A percentile compares a stretch with the other conserved stretches of the same genome.
Conservation (phyloP, 2,888 invertebrate species). For the Amphipyra berbera region DNA sequence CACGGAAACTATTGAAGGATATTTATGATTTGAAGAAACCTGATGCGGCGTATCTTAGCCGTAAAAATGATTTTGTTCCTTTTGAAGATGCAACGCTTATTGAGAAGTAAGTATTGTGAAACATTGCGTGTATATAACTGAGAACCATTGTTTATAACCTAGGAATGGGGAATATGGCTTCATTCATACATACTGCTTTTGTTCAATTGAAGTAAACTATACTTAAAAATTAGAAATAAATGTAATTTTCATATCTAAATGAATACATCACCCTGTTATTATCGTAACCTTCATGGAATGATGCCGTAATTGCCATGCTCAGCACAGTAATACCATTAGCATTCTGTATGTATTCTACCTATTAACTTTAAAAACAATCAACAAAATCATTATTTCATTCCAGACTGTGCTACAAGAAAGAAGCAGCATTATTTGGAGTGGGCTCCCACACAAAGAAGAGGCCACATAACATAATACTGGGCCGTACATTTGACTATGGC, state of each 20-base stretch:
- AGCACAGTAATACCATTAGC: no score
- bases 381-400: conserved; percentile 34
- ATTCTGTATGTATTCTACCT: no score
- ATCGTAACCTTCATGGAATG: no score
- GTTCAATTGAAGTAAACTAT: no score
- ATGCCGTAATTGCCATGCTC: no score
- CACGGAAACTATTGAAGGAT: conserved; percentile 94
- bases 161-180: no score
- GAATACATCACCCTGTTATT: no score
- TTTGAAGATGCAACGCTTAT: conserved; percentile 97
- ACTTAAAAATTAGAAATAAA: no score
- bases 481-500: conserved; percentile 96
- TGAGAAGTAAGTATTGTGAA: conserved; percentile 90
- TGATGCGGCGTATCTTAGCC: conserved; percentile 92
- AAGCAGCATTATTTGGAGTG: conserved; percentile 97
- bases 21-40: conserved; percentile 96
- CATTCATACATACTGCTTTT: no score
- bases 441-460: conserved; percentile 98
- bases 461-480: conserved; percentile 97
- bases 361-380: no score
- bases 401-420: conserved; percentile 94
- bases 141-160: no score
- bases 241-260: no score
- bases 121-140: background rate
- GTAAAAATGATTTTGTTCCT: conserved; percentile 97